Evolutionary conservation across 2,797 vertebrate species (phyloP), one percentile per base, ranked within the genome.

Genomic region (Dermochelys coriacea): DNA sequence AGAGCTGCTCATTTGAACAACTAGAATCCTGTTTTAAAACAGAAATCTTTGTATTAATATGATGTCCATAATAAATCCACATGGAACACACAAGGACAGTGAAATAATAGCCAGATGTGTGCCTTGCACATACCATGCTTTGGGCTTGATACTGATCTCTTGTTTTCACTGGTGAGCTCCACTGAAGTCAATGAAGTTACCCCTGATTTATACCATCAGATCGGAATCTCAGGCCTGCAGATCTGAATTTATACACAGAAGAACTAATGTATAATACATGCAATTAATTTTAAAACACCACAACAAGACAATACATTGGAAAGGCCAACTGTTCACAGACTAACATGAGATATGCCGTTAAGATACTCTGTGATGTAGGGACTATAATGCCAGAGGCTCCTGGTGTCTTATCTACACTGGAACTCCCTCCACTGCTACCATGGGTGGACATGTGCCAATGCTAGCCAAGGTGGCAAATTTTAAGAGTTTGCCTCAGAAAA

Each of bases 1-100:
- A 47, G 31, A 77, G 23, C 84, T 87, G 71, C 78, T 87, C 10
- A 27, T 21, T 37, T 89, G 93, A 49, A 75, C 80, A 93, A 82
- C 49, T 78, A 41, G 12, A 80, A 80, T 37, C 61, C 29, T 94
- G 87, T 88, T 74, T 78, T 18, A 52, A 16, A 27, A 34, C 41
- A 31, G 3, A 74, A 71, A 8, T 37, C 16, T 23, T 25, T 55
- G 25, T 25, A 27, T 27, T 49, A 41, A 47, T 25, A 27, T 12
- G 27, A 45, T 45, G 45, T 47, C 7, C 45, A 12, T 15, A 29
- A 29, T 47, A 47, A 8, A 49, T 45, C 6, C 74, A 18, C 45
- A 18, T 45, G 16, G 12, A 29, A 49, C 14, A 27, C 45, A 47
- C 27, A 31, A 75, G 41, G 12, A 74, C 5, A 27, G 21, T 41